Evolutionary conservation across 2,888 invertebrate genomes (phyloP), one percentile per base, ranked within the genome.

Genomic region (Spilosoma lubricipeda): DNA sequence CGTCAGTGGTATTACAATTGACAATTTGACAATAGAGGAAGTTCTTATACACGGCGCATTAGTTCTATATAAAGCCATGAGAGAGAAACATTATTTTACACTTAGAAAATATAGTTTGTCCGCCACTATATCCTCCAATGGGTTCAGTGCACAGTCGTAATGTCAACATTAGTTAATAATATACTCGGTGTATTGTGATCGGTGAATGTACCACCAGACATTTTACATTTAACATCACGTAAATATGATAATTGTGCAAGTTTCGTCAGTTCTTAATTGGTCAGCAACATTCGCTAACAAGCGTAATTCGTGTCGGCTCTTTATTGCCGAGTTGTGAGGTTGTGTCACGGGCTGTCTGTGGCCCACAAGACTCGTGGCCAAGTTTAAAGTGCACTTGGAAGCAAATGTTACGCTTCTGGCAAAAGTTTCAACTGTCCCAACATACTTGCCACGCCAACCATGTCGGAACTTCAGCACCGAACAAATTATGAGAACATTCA

Each of bases 341-440:
- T 27, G 78, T 64, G 74, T 71, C 27, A 70, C 63, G 48, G 63
- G 78, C 81, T 80, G 77, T 84, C 80, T 82, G 82, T 70, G 84
- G 77, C 82, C 80, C 80, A 82, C 83, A 81, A 81, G 84, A 76
- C 82, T 83, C 80, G 84, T 84, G 82, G 80, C 83, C 76, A 86
- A 89, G 85, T 90, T 89, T 88, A 88, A 90, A 89, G 86, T 88
- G 88, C 87, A 87, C 88, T 90, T 87, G 74, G 74, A 65, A 83
- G 82, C 86, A 89, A 88, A 88, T 87, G 89, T 88, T 87, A 86
- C 86, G 79, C 71, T 81, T 76, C 64, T 52, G 70, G 73, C 70
- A 74, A 77, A 82, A 83, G 81, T 86, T 83, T 75, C 72, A 79
- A 69, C 78, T 68, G 76, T 72, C 80, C 75, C 80, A 77, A 81